Base-by-base conservation (phyloP, 2,113 vertebrate species). In the Psophia crepitans region DNA sequence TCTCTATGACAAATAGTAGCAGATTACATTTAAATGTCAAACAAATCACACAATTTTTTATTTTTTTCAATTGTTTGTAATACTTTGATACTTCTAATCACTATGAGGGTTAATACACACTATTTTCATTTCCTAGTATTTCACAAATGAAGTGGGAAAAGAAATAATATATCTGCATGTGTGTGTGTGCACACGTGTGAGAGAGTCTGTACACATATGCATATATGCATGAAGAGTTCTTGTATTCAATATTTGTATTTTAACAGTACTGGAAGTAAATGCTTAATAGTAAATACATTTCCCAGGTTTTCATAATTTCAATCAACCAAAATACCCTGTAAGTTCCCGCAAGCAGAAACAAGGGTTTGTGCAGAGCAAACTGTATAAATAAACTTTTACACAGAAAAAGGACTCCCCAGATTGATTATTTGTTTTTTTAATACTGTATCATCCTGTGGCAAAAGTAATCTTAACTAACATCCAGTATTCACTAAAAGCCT, bases 11-110 rank as follows among this genome's bases (percentile, higher is more conserved):
- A 96, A 97, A 97, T 70, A 97, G 90, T 97, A 97, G 90, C 84
- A 98, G 90, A 82, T 82, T 97, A 97, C 82, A 97, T 74, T 96
- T 96, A 96, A 97, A 95, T 91, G 91, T 94, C 73, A 96, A 97
- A 97, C 20, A 97, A 96, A 94, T 56, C 21, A 95, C 51, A 97
- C 9, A 26, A 5, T 48, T 89, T 82, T 89, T 35, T 39, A 63
- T 37, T 91, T 94, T 96, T 74, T 90, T 90, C 51, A 79, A 74
- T 61, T 91, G 88, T 83, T 19, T 58, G 14, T 78, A 89, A 95
- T 93, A 95, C 65, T 96, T 91, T 30, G 28, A 91, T 65, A 93
- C 83, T 90, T 93, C 61, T 93, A 84, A 48, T 95, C n/a, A 95
- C 84, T 91, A 95, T 46, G 82, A 97, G 54, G 85, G 30, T 94